phyloP scores from a whole-genome alignment of 2,797 vertebrate genomes.

The Anguilla obscura region DNA sequence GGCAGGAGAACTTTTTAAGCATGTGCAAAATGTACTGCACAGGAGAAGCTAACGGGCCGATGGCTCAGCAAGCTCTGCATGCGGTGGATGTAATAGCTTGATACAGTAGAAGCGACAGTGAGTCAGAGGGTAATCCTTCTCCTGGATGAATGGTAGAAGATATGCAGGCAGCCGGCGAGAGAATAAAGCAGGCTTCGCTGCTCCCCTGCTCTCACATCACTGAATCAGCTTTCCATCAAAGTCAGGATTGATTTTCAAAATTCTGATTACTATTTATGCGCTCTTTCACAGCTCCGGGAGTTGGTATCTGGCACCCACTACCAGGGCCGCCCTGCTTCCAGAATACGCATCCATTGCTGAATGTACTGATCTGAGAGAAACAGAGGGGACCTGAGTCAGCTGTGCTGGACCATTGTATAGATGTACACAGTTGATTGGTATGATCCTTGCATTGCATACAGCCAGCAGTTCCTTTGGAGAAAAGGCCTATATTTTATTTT shows the following conservation, averaged over 20 bases:
- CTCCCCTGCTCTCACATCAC: conserved; percentile 51
- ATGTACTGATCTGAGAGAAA: background rate
- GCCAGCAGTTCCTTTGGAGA: background rate
- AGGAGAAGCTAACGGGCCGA: conserved; percentile 39
- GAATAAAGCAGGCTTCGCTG: conserved; percentile 50
- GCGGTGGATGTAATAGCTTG: conserved; percentile 49
- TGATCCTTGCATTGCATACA: background rate
- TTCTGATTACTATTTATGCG: conserved; percentile 55
- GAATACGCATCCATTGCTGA: conserved; percentile 38
- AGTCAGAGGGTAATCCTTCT: conserved; percentile 48
- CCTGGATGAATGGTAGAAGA: conserved; percentile 57
- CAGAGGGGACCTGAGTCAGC: background rate
- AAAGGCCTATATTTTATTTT: background rate
- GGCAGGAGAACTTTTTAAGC: background rate
- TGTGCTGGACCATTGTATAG: background rate
- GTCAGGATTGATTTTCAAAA: conserved; percentile 58
- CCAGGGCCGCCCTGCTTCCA: conserved; percentile 44
- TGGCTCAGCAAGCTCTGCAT: conserved; percentile 49
- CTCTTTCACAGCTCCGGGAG: conserved; percentile 51
- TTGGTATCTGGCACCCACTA: conserved; percentile 57
- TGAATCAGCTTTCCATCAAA: conserved; percentile 63
- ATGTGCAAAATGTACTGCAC: conserved; percentile 10
- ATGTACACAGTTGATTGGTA: background rate
- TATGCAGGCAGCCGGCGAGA: conserved; percentile 51
- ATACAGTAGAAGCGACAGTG: conserved; percentile 56